Evolutionary conservation across 2,888 invertebrate species (phyloP), one percentile per base, ranked within the genome.

Genomic region (Calliphora vomitoria): DNA sequence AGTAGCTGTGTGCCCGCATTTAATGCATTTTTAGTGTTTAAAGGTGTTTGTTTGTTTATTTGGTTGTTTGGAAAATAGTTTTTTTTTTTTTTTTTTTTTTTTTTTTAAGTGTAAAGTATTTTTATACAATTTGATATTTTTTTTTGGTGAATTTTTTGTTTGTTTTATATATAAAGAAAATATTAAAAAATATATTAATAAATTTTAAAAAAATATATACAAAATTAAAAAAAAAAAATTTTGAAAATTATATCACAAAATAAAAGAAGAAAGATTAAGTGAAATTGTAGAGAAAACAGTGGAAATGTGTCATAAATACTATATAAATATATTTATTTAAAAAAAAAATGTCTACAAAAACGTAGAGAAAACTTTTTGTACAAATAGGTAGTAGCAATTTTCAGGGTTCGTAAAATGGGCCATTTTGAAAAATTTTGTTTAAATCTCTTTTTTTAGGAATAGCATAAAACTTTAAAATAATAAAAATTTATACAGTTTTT

Each of bases 111-210:
- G 81, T 82, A 64, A 84, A 44, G 90, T 91, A 88, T 89, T 89
- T 90, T 91, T 91, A 90, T 91, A 92, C 91, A 92, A 90, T 76
- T 74, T 74, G 89, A 89, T 25, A 25, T 25, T 25, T 89, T 88
- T 83, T 89, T 90, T 84, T 80, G 84, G 86, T 83, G 80, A 89
- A 90, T 90, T 90, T 91, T 90, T 90, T 85, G 41, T 79, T 76
- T 71, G 62, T 79, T 83, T 81, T 89, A 90, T 91, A 91, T 90
- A 90, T 89, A 88, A 88, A 88, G 85, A 89, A 92, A 88, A 85
- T 88, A 87, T 89, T 78, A 88, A 88, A 89, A 89, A 91, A 92
- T 87, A 86, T 88, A 86, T 79, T 82, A 75, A 71, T 83, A 85
- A 78, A 76, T 53, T 50, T 78, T 60, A 35, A 74, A 72, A n/a